phyloP scores from a whole-genome alignment of 2,797 vertebrate genomes.

The Synaphobranchus kaupii region DNA sequence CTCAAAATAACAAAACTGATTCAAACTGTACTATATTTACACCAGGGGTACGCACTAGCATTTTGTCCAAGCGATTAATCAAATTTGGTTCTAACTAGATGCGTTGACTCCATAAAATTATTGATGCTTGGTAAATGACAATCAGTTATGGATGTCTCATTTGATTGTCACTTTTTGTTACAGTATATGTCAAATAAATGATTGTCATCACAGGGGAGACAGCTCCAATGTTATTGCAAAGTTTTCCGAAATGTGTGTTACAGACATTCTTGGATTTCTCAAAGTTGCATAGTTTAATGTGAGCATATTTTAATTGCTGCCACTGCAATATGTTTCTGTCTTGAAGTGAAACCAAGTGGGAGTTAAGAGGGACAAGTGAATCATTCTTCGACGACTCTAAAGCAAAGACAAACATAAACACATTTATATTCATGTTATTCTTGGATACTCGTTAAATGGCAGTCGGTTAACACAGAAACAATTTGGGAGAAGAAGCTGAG shows the following conservation, averaged over 20 bases:
- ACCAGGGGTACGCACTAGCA: no score
- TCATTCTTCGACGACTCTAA: not conserved
- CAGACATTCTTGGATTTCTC: constrained; percentile 11
- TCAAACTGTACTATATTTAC: no score
- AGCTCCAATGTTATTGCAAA: constrained; percentile 4
- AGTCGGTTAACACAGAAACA: constrained; percentile 6
- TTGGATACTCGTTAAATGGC: constrained; percentile 24
- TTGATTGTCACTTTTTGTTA: not conserved
- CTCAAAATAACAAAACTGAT: no score
- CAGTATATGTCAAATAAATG: not conserved
- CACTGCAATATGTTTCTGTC: constrained; percentile 32
- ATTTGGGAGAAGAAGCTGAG: not conserved
- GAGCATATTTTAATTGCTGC: constrained; percentile 40
- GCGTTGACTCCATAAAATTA: not conserved
- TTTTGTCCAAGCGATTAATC: not conserved
- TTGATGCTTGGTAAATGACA: not conserved
- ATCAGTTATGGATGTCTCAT: not conserved
- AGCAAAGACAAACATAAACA: constrained; percentile 7
- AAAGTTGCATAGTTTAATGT: constrained; percentile 32
- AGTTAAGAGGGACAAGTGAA: constrained; percentile 22
- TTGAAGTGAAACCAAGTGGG: constrained; percentile 30
- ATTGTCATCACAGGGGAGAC: not conserved
- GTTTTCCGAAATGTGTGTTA: constrained; percentile 23
- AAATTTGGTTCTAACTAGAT: not conserved
- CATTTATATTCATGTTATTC: constrained; percentile 33